Evolutionary conservation across 2,113 vertebrate genomes (phyloP), one percentile per base, ranked within the genome.

Genomic region (Atlantisia rogersi): DNA sequence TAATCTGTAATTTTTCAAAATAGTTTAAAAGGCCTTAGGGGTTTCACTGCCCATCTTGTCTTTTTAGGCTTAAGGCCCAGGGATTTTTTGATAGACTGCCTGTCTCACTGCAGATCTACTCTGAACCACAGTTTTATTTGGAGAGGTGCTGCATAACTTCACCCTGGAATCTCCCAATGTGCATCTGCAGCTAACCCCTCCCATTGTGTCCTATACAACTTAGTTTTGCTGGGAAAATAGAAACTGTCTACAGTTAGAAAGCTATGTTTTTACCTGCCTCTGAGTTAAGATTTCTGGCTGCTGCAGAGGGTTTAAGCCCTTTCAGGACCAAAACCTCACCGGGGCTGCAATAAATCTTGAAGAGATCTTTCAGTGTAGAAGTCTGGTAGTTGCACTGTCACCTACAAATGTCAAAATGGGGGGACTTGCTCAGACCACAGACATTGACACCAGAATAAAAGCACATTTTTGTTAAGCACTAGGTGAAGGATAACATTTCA

Each of bases 1-100:
- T 88, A 83, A 92, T 81, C 56, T 88, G 46, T 81, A 88, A 52
- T 93, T 93, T 92, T 93, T 63, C 73, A 92, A 92, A 96, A 91
- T 50, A 94, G 28, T 86, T 92, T 86, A 46, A 91, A 88, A 74
- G 39, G 42, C 40, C 46, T 12, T 32, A 52, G 86, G 59, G 71
- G 77, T 88, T 94, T 93, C 29, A 52, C n/a, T 95, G 64, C 35
- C 76, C 37, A 37, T 92, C 68, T 94, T 96, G 92, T 94, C 88
- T 86, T 93, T 83, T 90, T 92, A 96, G 91, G 96, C 91, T 81
- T 74, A 56, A 92, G 64, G 76, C 91, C 94, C 64, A 74, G 46
- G 60, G 55, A 52, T 63, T 93, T 94, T 93, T 86, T 90, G 83
- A 93, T 75, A 83, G 73, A 86, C 50, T 86, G 86, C 52, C 40